Base-by-base conservation (phyloP, 2,113 vertebrate species). In the Cynopterus brachyotis region DNA sequence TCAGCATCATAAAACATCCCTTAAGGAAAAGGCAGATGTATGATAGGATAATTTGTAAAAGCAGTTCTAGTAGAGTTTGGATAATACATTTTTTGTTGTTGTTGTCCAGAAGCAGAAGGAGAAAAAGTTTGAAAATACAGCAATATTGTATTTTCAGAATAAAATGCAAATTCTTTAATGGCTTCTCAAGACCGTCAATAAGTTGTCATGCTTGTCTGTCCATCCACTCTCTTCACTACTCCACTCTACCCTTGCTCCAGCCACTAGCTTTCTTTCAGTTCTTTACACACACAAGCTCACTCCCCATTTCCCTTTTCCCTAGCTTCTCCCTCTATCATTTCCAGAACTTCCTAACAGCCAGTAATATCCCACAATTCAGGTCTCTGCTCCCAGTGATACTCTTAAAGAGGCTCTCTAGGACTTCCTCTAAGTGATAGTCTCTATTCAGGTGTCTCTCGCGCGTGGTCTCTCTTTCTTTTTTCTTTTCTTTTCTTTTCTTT, bases 11-110 rank as follows among this genome's bases (percentile, higher is more conserved):
- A 50, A 50, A 50, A 50, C 50, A 50, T 16, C 50, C 32, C 28
- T 72, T 47, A 64, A 32, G 2, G 5, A 53, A 80, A 88, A 6
- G 28, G 9, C 26, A 16, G 5, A 69, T 4, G 0, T 32, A 50
- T 11, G 9, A 9, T 35, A 62, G 47, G 7, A 57, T 40, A 12
- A 42, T 55, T 35, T 88, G 26, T 88, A 42, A 50, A 47, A 62
- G 6, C 11, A 6, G 30, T 37, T 40, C 47, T 60, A 13, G 5
- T 30, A 50, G 2, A 6, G 1, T 57, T 42, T 75, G 2, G 0
- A 20, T 19, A 37, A 57, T 50, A 62, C 4, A 13, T 75, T 32
- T 32, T 17, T 47, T 47, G n/a, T 50, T n/a, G n/a, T 45, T 73
- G n/a, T 47, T 84, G 0, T 12, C 89, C 50, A 85, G 50, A 86